A percentile compares a stretch with the other conserved stretches of the same genome.
Conservation (phyloP, 2,888 invertebrate genomes). For the Pachydiplax longipennis region DNA sequence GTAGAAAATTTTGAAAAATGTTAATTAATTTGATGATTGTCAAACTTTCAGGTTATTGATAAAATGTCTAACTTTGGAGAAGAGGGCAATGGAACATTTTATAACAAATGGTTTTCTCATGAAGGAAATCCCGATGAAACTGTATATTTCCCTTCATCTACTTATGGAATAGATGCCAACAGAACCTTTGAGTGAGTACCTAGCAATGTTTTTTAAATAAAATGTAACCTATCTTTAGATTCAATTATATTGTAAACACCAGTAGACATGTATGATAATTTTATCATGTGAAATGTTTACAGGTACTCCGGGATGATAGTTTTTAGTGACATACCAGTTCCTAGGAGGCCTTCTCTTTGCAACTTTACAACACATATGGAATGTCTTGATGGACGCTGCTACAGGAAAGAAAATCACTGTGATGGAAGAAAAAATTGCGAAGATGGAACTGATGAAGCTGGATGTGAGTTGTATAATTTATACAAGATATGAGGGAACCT, state of each 20-base stretch:
- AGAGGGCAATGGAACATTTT: conserved; percentile 82
- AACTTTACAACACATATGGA: conserved; percentile 68
- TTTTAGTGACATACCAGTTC: conserved; percentile 86
- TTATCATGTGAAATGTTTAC: conserved; percentile 48
- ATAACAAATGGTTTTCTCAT: conserved; percentile 85
- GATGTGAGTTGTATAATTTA: conserved; percentile 64
- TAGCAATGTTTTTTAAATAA: background rate
- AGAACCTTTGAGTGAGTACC: conserved; percentile 81
- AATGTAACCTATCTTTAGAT: background rate
- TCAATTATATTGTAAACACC: no score
- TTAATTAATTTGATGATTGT: background rate
- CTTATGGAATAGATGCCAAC: conserved; percentile 93
- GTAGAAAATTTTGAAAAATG: no score
- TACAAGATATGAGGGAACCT: no score
- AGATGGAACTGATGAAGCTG: conserved; percentile 85
- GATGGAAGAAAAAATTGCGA: conserved; percentile 81
- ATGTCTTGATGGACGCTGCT: conserved; percentile 71
- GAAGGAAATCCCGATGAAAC: conserved; percentile 84
- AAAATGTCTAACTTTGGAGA: conserved; percentile 91
- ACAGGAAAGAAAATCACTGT: conserved; percentile 75
- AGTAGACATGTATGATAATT: background rate
- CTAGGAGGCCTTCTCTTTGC: conserved; percentile 72
- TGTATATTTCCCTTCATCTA: conserved; percentile 86
- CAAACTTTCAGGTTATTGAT: conserved; percentile 69
- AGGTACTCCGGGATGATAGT: conserved; percentile 81